Evolutionary conservation across 1,140 invertebrate genomes (phyloP), one percentile per base, ranked within the genome.

Genomic region (Camponotus floridanus): DNA sequence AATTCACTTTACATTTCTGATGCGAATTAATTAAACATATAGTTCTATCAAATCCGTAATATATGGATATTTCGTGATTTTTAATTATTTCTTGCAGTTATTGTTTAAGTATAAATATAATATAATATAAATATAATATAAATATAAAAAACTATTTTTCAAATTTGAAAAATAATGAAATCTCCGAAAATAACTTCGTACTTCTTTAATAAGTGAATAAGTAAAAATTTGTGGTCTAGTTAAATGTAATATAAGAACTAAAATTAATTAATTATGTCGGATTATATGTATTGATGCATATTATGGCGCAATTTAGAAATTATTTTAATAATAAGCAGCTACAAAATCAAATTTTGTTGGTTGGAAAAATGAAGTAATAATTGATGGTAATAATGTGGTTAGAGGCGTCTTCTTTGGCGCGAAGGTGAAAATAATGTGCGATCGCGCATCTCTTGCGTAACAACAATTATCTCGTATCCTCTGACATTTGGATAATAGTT

Each of bases 401-500:
- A 88, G 48, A 51, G 42, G 78, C 70, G 68, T 80, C 76, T 86
- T 86, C 67, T 73, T 74, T 81, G 74, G 33, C 81, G 83, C 74
- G 79, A 85, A 76, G 65, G 83, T 68, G 73, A 76, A 85, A 76
- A 87, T 85, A 76, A 76, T 48, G 26, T 57, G 55, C 73, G 55
- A 62, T 76, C 71, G 71, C 68, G 57, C 73, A 31, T 76, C 73
- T 83, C 73, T 89, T 87, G 65, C 76, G 70, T 42, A 74, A 89
- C 55, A 26, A 73, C 81, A 76, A 85, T 89, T 89, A 86, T 85
- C 68, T 36, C 65, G 73, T 80, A 71, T 89, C 80, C 80, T 88
- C 86, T 87, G 88, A 89, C 88, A 89, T 89, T 89, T 68, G 31
- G 74, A 87, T 87, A 87, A 89, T 89, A 65, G 86, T 83, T 64